Base-by-base conservation (phyloP, 92 coral and sea anemone species). In the Scolanthus callimorphus region DNA sequence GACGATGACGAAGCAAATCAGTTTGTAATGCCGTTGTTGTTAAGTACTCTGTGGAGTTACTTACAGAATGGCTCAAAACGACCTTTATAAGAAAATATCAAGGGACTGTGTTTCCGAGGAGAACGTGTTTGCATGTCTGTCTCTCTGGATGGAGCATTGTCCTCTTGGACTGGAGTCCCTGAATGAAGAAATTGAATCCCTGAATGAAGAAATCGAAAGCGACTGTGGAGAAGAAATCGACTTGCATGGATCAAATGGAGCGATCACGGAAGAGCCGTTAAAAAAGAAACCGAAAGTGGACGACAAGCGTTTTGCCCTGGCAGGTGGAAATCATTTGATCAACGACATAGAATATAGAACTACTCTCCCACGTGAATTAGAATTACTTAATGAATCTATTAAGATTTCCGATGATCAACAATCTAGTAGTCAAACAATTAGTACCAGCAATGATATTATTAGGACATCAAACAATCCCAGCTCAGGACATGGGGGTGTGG, bases 61-160 rank as follows among this genome's bases (percentile, higher is more conserved):
- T n/a, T n/a, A n/a, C n/a, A n/a, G n/a, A 34, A 34, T 34, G 43
- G 43, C 43, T 34, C 15, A 6, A 6, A 15, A 34, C 43, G 15
- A 6, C 15, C 43, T 15, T 15, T 15, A 34, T 6, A 6, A 34
- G 9, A 34, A 34, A 34, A 34, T 6, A 15, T 6, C 15, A 15
- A 20, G 12, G 23, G 52, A 70, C 9, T 65, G 66, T 29, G 69
- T 77, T 3, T 38, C 45, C 9, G 47, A 62, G 39, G 62, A 56
- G 41, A 86, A 85, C 58, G 41, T 85, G 46, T 85, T 62, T 49
- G 74, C 72, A 10, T 79, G 83, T 58, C 39, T 85, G 61, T 59
- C 87, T 0, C 20, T 85, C 11, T 85, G 91, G 91, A 79, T 80
- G 82, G 91, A 85, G 57, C 74, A 80, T 37, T 65, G 79, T 31